phyloP scores from a whole-genome alignment of 1,140 invertebrate genomes.

The Polypedilum vanderplanki region DNA sequence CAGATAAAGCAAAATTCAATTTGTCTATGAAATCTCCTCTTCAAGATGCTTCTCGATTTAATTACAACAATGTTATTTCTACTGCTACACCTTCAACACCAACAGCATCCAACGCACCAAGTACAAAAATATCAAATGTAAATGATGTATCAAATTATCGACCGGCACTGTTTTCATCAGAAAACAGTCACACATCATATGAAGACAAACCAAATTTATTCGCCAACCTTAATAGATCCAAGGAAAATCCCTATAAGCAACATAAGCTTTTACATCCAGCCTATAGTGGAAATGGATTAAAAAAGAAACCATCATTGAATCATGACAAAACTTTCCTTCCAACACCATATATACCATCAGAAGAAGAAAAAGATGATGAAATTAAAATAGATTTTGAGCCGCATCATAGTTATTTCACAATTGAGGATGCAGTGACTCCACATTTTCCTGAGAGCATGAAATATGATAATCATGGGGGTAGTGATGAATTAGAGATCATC shows the following conservation, averaged over 20 bases:
- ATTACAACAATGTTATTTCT: constrained; percentile 25
- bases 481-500: not conserved
- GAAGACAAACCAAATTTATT: constrained; percentile 27
- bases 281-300: constrained; percentile 10
- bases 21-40: constrained; percentile 29
- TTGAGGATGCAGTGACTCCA: constrained; percentile 31
- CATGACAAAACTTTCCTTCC: constrained; percentile 23
- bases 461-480: not conserved
- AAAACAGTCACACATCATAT: not conserved
- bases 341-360: not conserved
- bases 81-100: not conserved
- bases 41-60: constrained; percentile 30
- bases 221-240: constrained; percentile 21
- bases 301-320: not conserved
- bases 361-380: constrained; percentile 2
- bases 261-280: constrained; percentile 28
- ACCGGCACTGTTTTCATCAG: not conserved
- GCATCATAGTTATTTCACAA: constrained; percentile 30
- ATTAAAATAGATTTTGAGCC: constrained; percentile 11
- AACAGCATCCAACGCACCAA: not conserved
- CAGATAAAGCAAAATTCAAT: constrained; percentile 28
- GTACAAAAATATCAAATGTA: not conserved
- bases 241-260: constrained; percentile 27
- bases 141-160: not conserved
- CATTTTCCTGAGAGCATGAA: not conserved